These are phyloP conservation scores for Thumatha senex DNA, from an alignment of 2,888 invertebrate genomes.

Conservation along the genomic window DNA sequence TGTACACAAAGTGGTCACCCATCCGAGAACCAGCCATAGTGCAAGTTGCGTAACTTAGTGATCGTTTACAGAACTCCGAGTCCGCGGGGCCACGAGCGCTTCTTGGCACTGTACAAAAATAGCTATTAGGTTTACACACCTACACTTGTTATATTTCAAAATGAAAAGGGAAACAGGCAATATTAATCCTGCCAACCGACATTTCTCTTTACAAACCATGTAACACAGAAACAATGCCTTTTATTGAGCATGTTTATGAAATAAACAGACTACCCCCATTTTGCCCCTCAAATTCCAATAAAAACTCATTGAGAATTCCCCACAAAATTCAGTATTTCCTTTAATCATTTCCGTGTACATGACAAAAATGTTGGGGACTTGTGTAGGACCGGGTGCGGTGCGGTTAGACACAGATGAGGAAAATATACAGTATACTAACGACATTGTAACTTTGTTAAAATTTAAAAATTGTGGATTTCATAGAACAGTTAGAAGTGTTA, in stretches of 20 bases:
- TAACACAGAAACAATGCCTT: conserved; percentile 9
- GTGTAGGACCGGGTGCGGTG: background rate
- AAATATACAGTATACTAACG: no score
- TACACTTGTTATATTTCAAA: background rate
- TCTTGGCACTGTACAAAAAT: no score
- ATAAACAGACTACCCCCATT: conserved; percentile 13
- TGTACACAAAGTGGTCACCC: no score
- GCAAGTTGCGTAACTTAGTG: no score
- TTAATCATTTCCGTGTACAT: conserved; percentile 33
- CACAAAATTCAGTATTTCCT: conserved; percentile 34
- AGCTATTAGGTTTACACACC: no score
- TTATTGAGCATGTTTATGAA: conserved; percentile 10
- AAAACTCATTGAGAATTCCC: conserved; percentile 25
- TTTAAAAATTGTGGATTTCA: no score
- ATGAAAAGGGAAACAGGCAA: background rate
- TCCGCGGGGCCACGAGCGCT: no score
- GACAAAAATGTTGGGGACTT: conserved; percentile 25
- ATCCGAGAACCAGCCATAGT: no score
- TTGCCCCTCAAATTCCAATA: conserved; percentile 23
- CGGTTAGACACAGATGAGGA: no score
- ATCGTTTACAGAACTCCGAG: no score
- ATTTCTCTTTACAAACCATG: conserved; percentile 4
- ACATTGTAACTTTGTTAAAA: no score
- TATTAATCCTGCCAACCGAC: conserved; percentile 3
- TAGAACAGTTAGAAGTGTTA: no score